These are phyloP conservation scores for Pyrocephalus nanus DNA, from an alignment of 2,797 vertebrate species.

Conservation along the genomic window DNA sequence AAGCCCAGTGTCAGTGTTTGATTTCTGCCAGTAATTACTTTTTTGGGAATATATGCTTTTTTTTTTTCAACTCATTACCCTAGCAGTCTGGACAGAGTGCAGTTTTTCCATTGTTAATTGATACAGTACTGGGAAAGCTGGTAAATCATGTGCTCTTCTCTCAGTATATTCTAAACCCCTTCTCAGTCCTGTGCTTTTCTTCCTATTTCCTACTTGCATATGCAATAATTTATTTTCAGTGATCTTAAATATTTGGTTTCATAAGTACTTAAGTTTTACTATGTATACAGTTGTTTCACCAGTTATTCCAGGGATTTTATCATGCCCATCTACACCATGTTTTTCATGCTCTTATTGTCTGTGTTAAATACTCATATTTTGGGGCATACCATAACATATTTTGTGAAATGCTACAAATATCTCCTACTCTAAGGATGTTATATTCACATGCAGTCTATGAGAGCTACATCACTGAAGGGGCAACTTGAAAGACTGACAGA, in stretches of 20 bases:
- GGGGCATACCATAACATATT: neutral
- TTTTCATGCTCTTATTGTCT: neutral
- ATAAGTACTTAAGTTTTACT: neutral
- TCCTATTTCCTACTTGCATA: neutral
- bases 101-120: neutral
- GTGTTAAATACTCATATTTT: neutral
- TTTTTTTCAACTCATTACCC: neutral
- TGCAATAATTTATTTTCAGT: neutral
- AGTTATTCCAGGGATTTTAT: neutral
- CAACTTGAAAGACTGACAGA: neutral
- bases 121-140: neutral
- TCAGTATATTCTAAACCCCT: neutral
- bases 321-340: neutral
- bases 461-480: neutral
- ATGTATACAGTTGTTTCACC: neutral
- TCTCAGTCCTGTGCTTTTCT: neutral
- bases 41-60: neutral
- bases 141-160: neutral
- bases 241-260: neutral
- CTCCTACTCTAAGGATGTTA: neutral
- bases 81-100: neutral
- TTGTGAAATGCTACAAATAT: neutral
- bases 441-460: rapidly evolving
- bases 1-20: neutral
- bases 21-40: neutral